Percentiles rank a stretch among this genome's conserved stretches.
These are phyloP conservation scores for Tinamus guttatus DNA, from an alignment of 2,113 vertebrate genomes.

Conservation along the genomic window DNA sequence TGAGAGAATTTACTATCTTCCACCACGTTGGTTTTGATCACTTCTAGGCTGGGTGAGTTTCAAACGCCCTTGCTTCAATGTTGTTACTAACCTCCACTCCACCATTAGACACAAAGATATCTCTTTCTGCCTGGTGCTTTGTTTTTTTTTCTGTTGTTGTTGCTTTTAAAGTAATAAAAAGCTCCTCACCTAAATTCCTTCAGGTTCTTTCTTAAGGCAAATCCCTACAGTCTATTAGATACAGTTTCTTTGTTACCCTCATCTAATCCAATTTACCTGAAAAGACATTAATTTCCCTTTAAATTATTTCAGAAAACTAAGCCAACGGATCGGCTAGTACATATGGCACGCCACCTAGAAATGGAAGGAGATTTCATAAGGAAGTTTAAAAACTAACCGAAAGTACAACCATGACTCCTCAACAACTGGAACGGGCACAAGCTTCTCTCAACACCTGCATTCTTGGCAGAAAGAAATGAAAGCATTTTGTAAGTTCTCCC, in stretches of 20 bases:
- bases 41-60: neutral
- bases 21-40: neutral
- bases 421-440: neutral
- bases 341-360: neutral
- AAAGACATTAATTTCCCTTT: neutral
- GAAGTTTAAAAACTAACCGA: slow-evolving; percentile 58
- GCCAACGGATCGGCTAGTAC: neutral
- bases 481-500: neutral
- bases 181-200: neutral
- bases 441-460: neutral
- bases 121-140: neutral
- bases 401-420: neutral
- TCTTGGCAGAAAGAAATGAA: neutral
- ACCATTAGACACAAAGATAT: neutral
- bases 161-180: no score
- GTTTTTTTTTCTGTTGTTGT: no score
- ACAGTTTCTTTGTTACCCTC: neutral
- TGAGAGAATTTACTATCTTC: neutral
- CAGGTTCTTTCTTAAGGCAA: neutral
- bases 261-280: neutral
- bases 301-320: neutral
- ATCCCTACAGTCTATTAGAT: neutral
- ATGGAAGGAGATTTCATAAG: neutral
- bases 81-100: neutral
- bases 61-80: neutral